Percentiles rank a stretch among this genome's conserved stretches.
Evolutionary conservation across 1,140 invertebrate species (phyloP).

Genomic region (Forficula auricularia): DNA sequence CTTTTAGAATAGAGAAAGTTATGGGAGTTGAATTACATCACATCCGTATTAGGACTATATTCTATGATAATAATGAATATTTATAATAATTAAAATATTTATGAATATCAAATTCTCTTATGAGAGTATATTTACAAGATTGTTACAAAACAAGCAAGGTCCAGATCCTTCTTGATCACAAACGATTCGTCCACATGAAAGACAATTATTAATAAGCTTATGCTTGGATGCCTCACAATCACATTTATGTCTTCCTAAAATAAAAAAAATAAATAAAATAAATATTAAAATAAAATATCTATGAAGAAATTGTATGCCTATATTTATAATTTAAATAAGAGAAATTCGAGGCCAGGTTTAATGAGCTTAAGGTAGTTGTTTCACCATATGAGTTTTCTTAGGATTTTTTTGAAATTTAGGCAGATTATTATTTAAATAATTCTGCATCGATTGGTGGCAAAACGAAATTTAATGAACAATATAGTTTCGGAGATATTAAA

Average conservation of each 20-base stretch:
- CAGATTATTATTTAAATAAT: constrained; percentile 1
- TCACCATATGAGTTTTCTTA: neutral
- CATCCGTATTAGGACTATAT: too few relatives aligned
- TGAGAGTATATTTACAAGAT: constrained; percentile 37
- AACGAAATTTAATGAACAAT: too few relatives aligned
- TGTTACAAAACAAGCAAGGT: constrained; percentile 82
- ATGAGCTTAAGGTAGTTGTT: neutral
- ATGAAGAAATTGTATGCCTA: neutral
- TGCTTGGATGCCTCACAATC: constrained; percentile 86
- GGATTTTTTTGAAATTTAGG: neutral
- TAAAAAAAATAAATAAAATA: constrained; percentile 11
- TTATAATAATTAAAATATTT: too few relatives aligned
- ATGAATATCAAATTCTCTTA: constrained; percentile 2
- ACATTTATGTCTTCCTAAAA: constrained; percentile 64
- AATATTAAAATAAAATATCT: neutral
- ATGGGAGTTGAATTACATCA: too few relatives aligned
- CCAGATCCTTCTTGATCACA: constrained; percentile 93
- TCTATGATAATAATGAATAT: too few relatives aligned
- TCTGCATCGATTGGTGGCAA: too few relatives aligned
- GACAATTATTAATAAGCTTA: constrained; percentile 80
- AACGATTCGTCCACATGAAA: constrained; percentile 83
- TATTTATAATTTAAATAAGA: neutral
- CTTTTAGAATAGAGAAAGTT: too few relatives aligned
- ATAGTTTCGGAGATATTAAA: too few relatives aligned
- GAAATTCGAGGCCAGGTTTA: neutral